Conservation (phyloP, 2,797 vertebrate species). For the Champsocephalus esox region DNA sequence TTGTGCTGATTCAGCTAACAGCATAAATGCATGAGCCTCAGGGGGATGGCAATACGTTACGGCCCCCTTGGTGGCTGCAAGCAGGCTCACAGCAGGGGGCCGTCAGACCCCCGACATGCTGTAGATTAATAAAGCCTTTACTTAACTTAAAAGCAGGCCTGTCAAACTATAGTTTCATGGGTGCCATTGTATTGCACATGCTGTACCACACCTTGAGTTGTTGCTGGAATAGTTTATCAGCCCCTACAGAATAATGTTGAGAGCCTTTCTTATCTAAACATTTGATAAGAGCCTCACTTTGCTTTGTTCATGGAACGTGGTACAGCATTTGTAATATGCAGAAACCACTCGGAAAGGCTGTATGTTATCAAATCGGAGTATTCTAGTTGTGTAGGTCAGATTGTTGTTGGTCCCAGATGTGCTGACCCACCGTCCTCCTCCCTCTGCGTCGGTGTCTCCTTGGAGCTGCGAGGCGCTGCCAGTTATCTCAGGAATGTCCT, state of each 20-base stretch:
- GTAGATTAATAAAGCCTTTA: constrained; percentile 36
- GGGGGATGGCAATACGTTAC: constrained; percentile 54
- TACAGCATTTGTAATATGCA: not conserved
- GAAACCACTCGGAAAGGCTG: not conserved
- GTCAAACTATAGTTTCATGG: constrained; percentile 8
- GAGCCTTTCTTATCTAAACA: constrained; percentile 20
- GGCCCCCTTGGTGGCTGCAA: constrained; percentile 26
- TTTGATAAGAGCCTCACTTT: constrained; percentile 22
- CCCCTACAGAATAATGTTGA: not conserved
- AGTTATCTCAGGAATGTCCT: constrained; percentile 84
- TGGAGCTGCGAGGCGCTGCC: constrained; percentile 66
- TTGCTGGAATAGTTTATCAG: constrained; percentile 15
- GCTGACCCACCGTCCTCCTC: constrained; percentile 36
- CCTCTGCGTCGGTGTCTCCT: constrained; percentile 52
- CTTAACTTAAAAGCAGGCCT: constrained; percentile 13
- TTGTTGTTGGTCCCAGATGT: constrained; percentile 27
- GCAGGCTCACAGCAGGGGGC: constrained; percentile 18
- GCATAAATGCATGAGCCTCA: constrained; percentile 25
- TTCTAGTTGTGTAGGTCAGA: not conserved
- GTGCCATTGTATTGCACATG: constrained; percentile 10
- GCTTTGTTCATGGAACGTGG: constrained; percentile 15
- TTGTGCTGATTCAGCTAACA: constrained; percentile 61
- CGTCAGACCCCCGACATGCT: constrained; percentile 26
- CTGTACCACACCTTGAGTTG: constrained; percentile 20
- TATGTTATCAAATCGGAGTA: not conserved